Evolutionary conservation across 2,113 vertebrate species (phyloP).

Genomic region (Philantomba maxwellii): DNA sequence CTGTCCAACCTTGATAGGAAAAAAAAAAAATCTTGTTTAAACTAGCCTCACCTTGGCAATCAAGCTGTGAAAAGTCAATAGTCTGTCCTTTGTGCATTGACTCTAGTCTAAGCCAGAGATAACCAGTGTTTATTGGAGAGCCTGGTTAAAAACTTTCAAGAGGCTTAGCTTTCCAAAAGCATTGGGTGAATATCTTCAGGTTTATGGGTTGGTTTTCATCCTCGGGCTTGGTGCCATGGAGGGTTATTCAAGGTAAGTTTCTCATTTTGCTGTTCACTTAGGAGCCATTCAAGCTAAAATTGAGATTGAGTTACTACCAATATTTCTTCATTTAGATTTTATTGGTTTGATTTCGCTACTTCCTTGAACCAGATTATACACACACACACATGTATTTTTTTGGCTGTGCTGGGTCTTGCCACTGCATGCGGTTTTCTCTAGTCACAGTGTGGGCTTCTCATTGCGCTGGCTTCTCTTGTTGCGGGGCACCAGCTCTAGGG

Average conservation of each 20-base stretch:
- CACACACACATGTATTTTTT: not conserved
- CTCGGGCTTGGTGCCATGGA: not conserved
- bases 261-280: conserved; percentile 36
- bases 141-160: not conserved
- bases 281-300: not conserved
- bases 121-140: not conserved
- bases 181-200: not conserved
- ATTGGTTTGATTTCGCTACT: not conserved
- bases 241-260: conserved; percentile 8
- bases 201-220: not conserved
- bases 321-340: not conserved
- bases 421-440: not conserved
- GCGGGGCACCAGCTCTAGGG: fast-evolving
- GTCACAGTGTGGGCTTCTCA: not conserved
- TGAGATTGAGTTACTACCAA: not conserved
- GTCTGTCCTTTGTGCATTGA: not conserved
- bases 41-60: not conserved
- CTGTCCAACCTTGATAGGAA: not conserved
- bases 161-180: not conserved
- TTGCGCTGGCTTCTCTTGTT: not conserved
- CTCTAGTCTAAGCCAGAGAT: not conserved
- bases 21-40: not conserved
- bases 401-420: not conserved
- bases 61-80: conserved; percentile 8
- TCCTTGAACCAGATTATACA: not conserved